Conservation (phyloP, 2,797 vertebrate genomes). For the Semotilus atromaculatus region DNA sequence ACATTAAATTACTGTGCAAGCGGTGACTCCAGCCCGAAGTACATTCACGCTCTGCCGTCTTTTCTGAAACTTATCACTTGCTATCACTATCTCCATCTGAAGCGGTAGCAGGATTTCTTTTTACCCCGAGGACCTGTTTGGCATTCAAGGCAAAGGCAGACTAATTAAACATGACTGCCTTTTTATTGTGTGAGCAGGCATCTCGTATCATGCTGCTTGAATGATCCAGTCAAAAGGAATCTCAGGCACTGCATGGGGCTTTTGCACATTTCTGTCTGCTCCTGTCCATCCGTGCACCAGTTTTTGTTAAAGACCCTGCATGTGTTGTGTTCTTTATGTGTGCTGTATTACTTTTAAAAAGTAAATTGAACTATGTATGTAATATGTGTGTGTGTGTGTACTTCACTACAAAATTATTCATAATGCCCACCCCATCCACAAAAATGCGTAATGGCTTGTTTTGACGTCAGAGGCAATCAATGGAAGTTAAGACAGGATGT, state of each 20-base stretch:
- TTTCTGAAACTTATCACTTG: slow-evolving; percentile 35
- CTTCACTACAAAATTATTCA: neutral
- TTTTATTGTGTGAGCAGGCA: slow-evolving; percentile 34
- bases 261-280: slow-evolving; percentile 15
- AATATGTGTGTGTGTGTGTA: too few relatives aligned
- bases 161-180: slow-evolving; percentile 59
- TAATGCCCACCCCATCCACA: neutral
- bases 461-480: slow-evolving; percentile 21
- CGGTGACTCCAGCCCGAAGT: slow-evolving; percentile 22
- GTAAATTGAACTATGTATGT: too few relatives aligned
- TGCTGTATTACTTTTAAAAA: too few relatives aligned
- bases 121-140: slow-evolving; percentile 49
- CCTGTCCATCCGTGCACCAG: neutral
- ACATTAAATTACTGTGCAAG: slow-evolving; percentile 48
- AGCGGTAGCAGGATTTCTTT: slow-evolving; percentile 14
- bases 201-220: slow-evolving; percentile 59
- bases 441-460: neutral
- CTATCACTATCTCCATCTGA: slow-evolving; percentile 24
- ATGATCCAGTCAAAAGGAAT: slow-evolving; percentile 53
- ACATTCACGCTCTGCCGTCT: neutral
- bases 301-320: neutral
- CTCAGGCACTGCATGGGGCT: slow-evolving; percentile 27
- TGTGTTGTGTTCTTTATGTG: neutral
- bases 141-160: slow-evolving; percentile 44
- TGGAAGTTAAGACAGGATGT: slow-evolving; percentile 10